Evolutionary conservation across 1,140 invertebrate species (phyloP), one percentile per base, ranked within the genome.

Genomic region (Euura saliciscinereae): DNA sequence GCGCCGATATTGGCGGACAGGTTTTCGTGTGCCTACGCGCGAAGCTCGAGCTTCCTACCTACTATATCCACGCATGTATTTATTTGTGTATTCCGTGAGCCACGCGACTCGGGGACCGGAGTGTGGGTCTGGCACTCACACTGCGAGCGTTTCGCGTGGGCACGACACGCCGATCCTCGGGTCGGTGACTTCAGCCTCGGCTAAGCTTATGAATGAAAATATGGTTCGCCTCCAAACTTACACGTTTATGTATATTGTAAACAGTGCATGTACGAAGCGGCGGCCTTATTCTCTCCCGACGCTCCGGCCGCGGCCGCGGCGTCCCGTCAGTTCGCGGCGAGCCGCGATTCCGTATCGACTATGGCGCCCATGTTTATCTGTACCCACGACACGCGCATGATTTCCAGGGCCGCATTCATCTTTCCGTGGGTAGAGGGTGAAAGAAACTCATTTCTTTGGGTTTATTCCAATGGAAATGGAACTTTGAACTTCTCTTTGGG

Each of bases 141-240:
- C 8, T 2, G 8, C 51, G 51, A 59, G 10, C 10, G 51, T 59
- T 59, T 59, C 13, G 51, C 51, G 51, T 59, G 51, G 51, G 51
- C 51, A 59, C 13, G 51, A 8, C 8, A n/a, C 13, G 3, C 51
- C 51, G 8, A 59, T 11, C 8, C 51, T 6, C 51, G 51, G 51
- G 51, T 59, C 51, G 51, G 8, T 59, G 51, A 59, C 51, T 59
- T 59, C 51, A 5, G 51, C 51, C 51, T 8, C 51, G 10, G 51
- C 51, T 8, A n/a, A 59, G 51, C 6, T 59, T 59, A 59, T 59
- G 51, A 59, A 59, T 59, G 51, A 59, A 59, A 59, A 59, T 59
- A 59, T 59, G 51, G 51, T 59, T 59, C 13, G 51, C 6, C 51
- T 59, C 51, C 51, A 59, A 59, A 59, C 51, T 59, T 59, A 59